Percentiles rank a stretch among this genome's conserved stretches.
Conservation (phyloP, 2,888 invertebrate species). For the Apamea crenata region DNA sequence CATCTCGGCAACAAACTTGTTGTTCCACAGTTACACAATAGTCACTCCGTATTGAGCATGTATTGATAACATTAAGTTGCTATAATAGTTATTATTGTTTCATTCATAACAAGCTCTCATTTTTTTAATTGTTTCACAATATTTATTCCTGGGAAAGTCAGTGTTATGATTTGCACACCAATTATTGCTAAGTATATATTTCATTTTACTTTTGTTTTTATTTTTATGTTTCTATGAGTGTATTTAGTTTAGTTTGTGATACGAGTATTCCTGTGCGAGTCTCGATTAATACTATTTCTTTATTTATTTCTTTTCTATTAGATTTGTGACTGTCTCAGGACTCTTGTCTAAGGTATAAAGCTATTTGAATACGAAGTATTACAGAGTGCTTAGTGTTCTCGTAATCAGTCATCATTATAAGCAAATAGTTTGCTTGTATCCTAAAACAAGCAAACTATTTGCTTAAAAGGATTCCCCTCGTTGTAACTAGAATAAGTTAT, state of each 20-base stretch:
- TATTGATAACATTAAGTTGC: conserved; percentile 35
- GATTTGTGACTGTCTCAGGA: not conserved
- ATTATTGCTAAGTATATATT: not conserved
- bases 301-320: too few relatives aligned
- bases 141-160: not conserved
- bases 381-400: not conserved
- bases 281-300: too few relatives aligned
- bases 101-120: conserved; percentile 7
- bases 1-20: conserved; percentile 40
- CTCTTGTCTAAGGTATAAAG: not conserved
- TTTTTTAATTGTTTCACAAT: conserved; percentile 1
- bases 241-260: too few relatives aligned
- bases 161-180: not conserved
- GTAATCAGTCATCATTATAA: not conserved
- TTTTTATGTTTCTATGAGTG: too few relatives aligned
- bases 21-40: conserved; percentile 52
- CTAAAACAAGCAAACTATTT: too few relatives aligned
- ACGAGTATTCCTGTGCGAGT: too few relatives aligned
- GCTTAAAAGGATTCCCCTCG: too few relatives aligned
- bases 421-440: too few relatives aligned
- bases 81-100: conserved; percentile 28
- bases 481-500: too few relatives aligned
- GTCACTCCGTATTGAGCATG: conserved; percentile 33
- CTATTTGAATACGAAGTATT: not conserved
- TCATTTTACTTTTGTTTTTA: too few relatives aligned